Evolutionary conservation across 2,797 vertebrate genomes (phyloP).

Genomic region (Clarias platycephalus): DNA sequence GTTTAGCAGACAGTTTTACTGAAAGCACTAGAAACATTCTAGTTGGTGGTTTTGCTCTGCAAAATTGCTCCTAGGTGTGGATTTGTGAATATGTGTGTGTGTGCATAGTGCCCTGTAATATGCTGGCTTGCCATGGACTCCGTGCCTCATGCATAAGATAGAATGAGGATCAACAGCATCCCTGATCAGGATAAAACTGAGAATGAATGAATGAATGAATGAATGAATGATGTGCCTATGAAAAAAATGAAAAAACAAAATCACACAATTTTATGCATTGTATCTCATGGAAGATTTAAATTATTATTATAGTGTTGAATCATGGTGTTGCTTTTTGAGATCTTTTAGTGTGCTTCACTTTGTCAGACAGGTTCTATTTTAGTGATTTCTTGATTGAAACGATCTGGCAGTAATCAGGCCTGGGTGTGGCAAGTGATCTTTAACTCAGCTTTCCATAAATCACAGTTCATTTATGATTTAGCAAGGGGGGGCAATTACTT

Average conservation of each 20-base stretch:
- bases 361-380: too few relatives aligned
- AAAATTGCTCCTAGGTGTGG: background rate
- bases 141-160: background rate
- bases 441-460: too few relatives aligned
- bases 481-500: too few relatives aligned
- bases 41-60: background rate
- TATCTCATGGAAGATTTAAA: too few relatives aligned
- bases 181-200: background rate
- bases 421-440: too few relatives aligned
- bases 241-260: background rate
- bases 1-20: background rate
- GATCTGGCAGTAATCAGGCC: too few relatives aligned
- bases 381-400: too few relatives aligned
- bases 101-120: background rate
- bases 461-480: too few relatives aligned
- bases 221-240: background rate
- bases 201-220: background rate
- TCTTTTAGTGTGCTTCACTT: too few relatives aligned
- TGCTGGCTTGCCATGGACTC: background rate
- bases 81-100: background rate
- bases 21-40: background rate
- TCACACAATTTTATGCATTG: background rate
- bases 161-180: background rate
- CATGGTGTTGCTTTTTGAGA: too few relatives aligned
- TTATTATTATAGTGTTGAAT: too few relatives aligned